Evolutionary conservation across 2,888 invertebrate genomes (phyloP).

Genomic region (Conomelus anceps): DNA sequence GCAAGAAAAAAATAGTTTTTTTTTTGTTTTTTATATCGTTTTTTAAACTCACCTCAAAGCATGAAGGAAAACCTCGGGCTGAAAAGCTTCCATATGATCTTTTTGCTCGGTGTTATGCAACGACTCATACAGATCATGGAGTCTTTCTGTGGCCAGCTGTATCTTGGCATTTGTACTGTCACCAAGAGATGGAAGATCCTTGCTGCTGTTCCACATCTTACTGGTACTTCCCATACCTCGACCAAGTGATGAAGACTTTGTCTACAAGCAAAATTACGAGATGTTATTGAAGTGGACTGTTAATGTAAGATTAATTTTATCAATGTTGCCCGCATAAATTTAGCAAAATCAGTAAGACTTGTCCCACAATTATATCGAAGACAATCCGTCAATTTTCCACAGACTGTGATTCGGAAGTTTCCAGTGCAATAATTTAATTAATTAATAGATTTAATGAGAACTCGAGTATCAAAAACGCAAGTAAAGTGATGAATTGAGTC

Average conservation of each 20-base stretch:
- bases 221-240: constrained; percentile 64
- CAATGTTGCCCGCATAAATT: too few species aligned
- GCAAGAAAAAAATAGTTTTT: too few species aligned
- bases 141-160: constrained; percentile 54
- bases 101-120: constrained; percentile 67
- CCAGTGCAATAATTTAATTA: too few species aligned
- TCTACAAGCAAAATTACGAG: constrained; percentile 36
- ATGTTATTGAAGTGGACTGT: neutral
- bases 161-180: constrained; percentile 38
- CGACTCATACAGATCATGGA: constrained; percentile 72
- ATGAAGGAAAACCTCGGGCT: constrained; percentile 72
- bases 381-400: too few species aligned
- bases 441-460: too few species aligned
- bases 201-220: constrained; percentile 76
- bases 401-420: too few species aligned
- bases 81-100: constrained; percentile 68
- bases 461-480: too few species aligned
- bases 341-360: too few species aligned
- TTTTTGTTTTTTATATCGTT: too few species aligned
- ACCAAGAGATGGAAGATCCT: constrained; percentile 55
- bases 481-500: too few species aligned
- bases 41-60: constrained; percentile 74
- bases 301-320: too few species aligned
- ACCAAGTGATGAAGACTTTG: constrained; percentile 67
- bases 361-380: too few species aligned